Evolutionary conservation across 2,797 vertebrate genomes (phyloP).

Genomic region (Loriculus beryllinus): DNA sequence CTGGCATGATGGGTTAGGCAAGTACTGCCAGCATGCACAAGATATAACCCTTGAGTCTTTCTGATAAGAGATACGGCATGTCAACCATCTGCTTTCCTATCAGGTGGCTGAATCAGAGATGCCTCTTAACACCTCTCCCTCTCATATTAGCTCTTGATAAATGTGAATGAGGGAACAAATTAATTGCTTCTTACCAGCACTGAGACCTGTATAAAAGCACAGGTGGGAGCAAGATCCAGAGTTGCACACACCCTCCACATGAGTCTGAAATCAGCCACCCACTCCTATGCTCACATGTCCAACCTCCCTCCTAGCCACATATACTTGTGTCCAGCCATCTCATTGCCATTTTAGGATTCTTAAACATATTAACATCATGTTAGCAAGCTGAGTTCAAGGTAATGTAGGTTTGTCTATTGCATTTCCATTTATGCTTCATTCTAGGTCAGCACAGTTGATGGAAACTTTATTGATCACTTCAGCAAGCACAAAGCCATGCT

Average conservation of each 20-base stretch:
- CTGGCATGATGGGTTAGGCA: constrained; percentile 23
- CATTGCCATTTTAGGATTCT: background rate
- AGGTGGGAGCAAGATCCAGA: constrained; percentile 2
- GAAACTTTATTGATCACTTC: background rate
- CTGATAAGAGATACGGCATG: constrained; percentile 29
- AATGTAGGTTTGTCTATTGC: background rate
- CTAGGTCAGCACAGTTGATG: background rate
- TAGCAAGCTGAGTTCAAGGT: background rate
- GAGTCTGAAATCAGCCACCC: background rate
- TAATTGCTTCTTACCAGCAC: constrained; percentile 29
- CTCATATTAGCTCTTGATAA: constrained; percentile 7
- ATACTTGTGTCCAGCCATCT: background rate
- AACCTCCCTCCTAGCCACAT: background rate
- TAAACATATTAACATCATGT: background rate
- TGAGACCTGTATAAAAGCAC: constrained; percentile 5
- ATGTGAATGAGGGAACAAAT: constrained; percentile 30
- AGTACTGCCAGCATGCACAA: constrained; percentile 24
- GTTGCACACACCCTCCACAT: background rate
- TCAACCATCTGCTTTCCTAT: constrained; percentile 45
- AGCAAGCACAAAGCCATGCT: background rate
- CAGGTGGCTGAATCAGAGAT: constrained; percentile 37
- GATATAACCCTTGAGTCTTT: constrained; percentile 16
- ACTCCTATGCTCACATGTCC: background rate
- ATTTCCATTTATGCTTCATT: background rate
- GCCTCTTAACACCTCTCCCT: constrained; percentile 41